These are phyloP conservation scores for Clarias pachynema DNA, from an alignment of 2,797 vertebrate species.

Conservation along the genomic window DNA sequence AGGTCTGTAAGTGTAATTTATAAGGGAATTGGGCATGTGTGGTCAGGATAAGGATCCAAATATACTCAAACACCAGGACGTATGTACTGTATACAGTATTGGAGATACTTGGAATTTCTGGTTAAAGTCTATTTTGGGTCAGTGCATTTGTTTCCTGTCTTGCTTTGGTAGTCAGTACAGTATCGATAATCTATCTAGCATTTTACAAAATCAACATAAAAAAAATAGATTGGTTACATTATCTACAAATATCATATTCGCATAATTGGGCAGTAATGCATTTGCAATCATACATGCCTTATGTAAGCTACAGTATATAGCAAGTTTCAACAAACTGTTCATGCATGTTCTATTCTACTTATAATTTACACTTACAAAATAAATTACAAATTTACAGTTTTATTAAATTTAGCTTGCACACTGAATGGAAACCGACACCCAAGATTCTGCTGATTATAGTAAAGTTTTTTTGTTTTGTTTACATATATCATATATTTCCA, in stretches of 20 bases:
- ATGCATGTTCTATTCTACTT: not conserved
- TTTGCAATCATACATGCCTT: not conserved
- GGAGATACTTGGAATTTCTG: not conserved
- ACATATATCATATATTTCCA: not conserved
- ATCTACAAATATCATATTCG: not conserved
- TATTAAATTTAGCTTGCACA: not conserved
- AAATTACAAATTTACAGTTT: not conserved
- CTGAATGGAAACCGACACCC: not conserved
- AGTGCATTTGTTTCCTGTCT: constrained; percentile 2
- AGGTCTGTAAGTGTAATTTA: not conserved
- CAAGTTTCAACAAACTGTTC: not conserved
- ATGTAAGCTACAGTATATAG: not conserved
- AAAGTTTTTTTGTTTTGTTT: not conserved
- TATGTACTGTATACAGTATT: not conserved
- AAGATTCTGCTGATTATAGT: not conserved
- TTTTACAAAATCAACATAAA: not conserved
- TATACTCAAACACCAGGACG: not conserved
- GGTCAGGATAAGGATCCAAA: not conserved
- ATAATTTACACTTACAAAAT: not conserved
- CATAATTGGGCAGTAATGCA: not conserved
- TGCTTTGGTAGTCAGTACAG: not conserved
- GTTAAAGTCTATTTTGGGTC: not conserved
- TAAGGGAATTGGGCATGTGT: not conserved
- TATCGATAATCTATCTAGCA: not conserved
- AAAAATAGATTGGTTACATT: not conserved